Percentiles rank a stretch among this genome's conserved stretches.
These are phyloP conservation scores for Drosophila monieri DNA, from an alignment of 2,888 invertebrate species.

Conservation along the genomic window DNA sequence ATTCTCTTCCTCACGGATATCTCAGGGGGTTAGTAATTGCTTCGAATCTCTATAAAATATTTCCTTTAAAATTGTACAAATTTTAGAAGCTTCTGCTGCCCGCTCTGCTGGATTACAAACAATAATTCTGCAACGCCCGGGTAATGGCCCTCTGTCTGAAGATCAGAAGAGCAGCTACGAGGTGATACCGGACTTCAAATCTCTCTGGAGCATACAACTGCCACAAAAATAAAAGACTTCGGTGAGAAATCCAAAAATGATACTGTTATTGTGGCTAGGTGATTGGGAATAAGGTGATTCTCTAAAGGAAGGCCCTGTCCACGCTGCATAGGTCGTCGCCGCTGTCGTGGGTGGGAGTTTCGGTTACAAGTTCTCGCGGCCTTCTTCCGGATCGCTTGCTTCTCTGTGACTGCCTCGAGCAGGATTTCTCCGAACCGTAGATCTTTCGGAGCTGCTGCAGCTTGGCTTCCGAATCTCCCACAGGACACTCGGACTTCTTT, in stretches of 20 bases:
- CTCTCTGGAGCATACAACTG: slow-evolving; percentile 10
- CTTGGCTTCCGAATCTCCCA: slow-evolving; percentile 50
- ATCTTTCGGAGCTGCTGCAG: slow-evolving; percentile 69
- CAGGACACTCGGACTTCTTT: slow-evolving; percentile 51
- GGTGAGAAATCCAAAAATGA: slow-evolving; percentile 18
- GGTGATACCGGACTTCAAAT: slow-evolving; percentile 86
- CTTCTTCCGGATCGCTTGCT: slow-evolving; percentile 41
- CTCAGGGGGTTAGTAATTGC: slow-evolving; percentile 88
- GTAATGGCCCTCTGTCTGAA: slow-evolving; percentile 89
- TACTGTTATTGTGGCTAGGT: slow-evolving; percentile 33
- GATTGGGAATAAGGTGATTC: slow-evolving; percentile 9
- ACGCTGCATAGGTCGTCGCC: slow-evolving; percentile 82
- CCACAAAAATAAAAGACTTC: slow-evolving; percentile 10
- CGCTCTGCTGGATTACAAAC: slow-evolving; percentile 88
- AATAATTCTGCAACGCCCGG: slow-evolving; percentile 90
- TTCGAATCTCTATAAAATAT: not conserved
- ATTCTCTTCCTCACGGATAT: slow-evolving; percentile 95
- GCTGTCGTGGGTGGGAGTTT: slow-evolving; percentile 67
- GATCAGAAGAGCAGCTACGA: slow-evolving; percentile 86
- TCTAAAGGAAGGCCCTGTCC: slow-evolving; percentile 81
- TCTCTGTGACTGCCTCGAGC: slow-evolving; percentile 63
- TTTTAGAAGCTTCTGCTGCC: slow-evolving; percentile 93
- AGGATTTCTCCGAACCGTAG: slow-evolving; percentile 58
- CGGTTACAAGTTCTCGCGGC: slow-evolving; percentile 17
- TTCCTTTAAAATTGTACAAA: not conserved